Evolutionary conservation across 2,888 invertebrate species (phyloP).

Genomic region (Ellobium chinense): DNA sequence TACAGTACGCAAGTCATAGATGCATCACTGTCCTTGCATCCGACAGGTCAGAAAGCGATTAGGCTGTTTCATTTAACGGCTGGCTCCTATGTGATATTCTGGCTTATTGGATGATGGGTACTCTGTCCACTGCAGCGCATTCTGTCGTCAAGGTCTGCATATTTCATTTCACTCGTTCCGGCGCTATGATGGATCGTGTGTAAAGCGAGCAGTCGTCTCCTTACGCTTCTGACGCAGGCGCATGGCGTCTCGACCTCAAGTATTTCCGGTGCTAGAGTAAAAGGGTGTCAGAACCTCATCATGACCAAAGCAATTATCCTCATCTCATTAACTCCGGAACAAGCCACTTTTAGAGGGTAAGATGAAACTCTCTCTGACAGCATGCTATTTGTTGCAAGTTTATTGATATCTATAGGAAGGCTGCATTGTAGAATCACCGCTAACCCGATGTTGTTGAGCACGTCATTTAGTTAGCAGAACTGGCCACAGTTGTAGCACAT

Average conservation of each 20-base stretch:
- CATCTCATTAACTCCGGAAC: conserved; percentile 9
- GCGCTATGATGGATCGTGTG: conserved; percentile 22
- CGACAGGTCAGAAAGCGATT: conserved; percentile 15
- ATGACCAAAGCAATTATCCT: conserved; percentile 26
- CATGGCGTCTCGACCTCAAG: conserved; percentile 13
- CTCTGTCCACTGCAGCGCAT: background rate
- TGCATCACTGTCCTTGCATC: conserved; percentile 26
- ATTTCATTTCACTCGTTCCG: conserved; percentile 3
- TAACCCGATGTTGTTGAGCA: too few species aligned
- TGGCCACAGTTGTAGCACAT: too few species aligned
- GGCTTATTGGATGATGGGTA: conserved; percentile 19
- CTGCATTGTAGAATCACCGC: too few species aligned
- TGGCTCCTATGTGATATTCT: conserved; percentile 21
- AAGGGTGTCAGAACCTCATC: conserved; percentile 33
- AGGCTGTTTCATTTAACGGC: conserved; percentile 24
- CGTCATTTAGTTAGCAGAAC: too few species aligned
- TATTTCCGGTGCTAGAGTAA: conserved; percentile 26
- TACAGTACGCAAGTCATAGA: conserved; percentile 16
- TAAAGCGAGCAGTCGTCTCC: conserved; percentile 12
- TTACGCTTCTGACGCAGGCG: conserved; percentile 29
- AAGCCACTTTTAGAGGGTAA: too few species aligned
- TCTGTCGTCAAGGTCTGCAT: background rate
- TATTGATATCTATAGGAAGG: too few species aligned
- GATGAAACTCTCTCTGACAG: too few species aligned
- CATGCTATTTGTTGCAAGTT: too few species aligned